Conservation (phyloP, 2,888 invertebrate genomes). For the Orthonevra nobilis region DNA sequence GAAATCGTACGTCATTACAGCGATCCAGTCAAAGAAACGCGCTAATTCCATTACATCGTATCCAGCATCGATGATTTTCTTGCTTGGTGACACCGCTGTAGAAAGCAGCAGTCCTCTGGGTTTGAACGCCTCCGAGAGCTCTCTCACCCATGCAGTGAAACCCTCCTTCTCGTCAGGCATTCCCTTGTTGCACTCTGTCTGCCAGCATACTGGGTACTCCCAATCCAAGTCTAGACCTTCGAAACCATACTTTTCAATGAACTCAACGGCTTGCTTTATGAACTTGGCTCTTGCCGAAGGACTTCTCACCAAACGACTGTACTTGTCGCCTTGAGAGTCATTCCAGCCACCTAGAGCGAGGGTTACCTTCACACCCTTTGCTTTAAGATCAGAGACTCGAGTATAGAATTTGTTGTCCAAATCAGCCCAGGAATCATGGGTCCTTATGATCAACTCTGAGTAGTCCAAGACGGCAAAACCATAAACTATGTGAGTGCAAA, state of each 20-base stretch:
- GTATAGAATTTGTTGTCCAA: slow-evolving; percentile 93
- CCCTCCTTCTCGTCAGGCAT: slow-evolving; percentile 90
- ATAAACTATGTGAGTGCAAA: slow-evolving; percentile 96
- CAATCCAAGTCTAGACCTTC: slow-evolving; percentile 97
- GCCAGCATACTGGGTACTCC: slow-evolving; percentile 89
- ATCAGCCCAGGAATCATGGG: slow-evolving; percentile 95
- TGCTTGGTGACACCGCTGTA: slow-evolving; percentile 93
- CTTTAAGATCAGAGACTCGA: slow-evolving; percentile 88
- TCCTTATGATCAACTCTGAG: slow-evolving; percentile 88
- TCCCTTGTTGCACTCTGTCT: slow-evolving; percentile 93
- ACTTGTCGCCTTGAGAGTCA: slow-evolving; percentile 94
- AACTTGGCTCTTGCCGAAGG: slow-evolving; percentile 87
- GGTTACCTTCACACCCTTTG: slow-evolving; percentile 90
- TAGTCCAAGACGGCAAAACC: slow-evolving; percentile 95
- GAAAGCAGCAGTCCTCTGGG: slow-evolving; percentile 87
- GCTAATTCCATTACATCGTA: slow-evolving; percentile 90
- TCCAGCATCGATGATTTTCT: slow-evolving; percentile 91
- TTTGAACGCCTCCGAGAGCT: slow-evolving; percentile 85
- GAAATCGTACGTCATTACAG: slow-evolving; percentile 95
- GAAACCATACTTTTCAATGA: slow-evolving; percentile 90
- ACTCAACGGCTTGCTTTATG: slow-evolving; percentile 87
- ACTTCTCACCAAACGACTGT: slow-evolving; percentile 90
- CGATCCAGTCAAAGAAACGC: slow-evolving; percentile 91
- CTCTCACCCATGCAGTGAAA: slow-evolving; percentile 87
- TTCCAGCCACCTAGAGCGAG: slow-evolving; percentile 98